Evolutionary conservation across 2,888 invertebrate genomes (phyloP).

Genomic region (Onthophagus sagittarius): DNA sequence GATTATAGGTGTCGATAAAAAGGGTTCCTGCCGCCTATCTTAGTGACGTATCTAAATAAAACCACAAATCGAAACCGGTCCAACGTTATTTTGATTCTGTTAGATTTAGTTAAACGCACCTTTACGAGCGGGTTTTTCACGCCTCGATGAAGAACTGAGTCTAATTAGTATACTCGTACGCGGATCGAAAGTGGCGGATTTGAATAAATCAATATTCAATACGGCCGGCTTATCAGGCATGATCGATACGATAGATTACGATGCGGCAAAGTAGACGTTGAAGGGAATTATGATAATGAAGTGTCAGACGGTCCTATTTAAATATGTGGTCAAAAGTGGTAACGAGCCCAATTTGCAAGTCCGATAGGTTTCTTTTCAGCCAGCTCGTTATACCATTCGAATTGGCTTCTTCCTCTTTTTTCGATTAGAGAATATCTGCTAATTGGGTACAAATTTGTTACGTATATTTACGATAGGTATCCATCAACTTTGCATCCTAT

Average conservation of each 20-base stretch:
- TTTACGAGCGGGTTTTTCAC: conserved; percentile 6
- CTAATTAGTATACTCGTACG: conserved; percentile 7
- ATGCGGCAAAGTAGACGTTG: background rate
- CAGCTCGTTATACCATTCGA: background rate
- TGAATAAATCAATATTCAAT: conserved; percentile 11
- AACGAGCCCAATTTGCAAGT: conserved; percentile 8
- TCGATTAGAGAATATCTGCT: background rate
- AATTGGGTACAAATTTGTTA: background rate
- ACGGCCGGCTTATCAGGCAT: conserved; percentile 1
- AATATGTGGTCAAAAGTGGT: conserved; percentile 4
- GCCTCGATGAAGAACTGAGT: background rate
- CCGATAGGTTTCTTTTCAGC: background rate
- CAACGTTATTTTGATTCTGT: conserved; percentile 1
- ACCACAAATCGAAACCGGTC: background rate
- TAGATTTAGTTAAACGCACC: conserved; percentile 11
- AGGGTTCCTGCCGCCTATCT: conserved; percentile 1
- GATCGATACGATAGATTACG: conserved; percentile 1
- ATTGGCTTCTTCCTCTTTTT: background rate
- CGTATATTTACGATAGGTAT: background rate
- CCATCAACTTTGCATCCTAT: background rate
- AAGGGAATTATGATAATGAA: conserved; percentile 11
- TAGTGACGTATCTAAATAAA: background rate
- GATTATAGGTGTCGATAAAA: conserved; percentile 6
- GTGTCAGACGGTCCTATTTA: background rate
- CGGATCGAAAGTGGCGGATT: background rate